phyloP scores from a whole-genome alignment of 2,888 invertebrate genomes.

The Cheilosia urbana region DNA sequence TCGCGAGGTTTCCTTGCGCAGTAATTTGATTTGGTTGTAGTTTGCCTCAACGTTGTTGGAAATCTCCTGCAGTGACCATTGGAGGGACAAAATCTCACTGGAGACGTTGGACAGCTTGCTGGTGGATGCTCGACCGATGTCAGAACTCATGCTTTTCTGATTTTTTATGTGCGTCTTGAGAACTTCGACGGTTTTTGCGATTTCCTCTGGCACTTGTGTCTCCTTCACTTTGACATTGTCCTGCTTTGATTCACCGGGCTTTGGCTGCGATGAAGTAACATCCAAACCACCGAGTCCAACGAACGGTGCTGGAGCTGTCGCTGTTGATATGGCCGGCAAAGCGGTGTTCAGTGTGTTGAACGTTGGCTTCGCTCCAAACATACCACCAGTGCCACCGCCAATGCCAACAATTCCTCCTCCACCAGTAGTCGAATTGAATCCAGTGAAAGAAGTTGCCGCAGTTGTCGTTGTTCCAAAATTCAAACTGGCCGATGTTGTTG shows the following conservation, averaged over 20 bases:
- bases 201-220: slow-evolving; percentile 89
- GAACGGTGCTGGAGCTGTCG: slow-evolving; percentile 79
- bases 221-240: slow-evolving; percentile 83
- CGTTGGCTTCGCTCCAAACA: slow-evolving; percentile 79
- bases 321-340: slow-evolving; percentile 72
- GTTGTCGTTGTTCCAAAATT: slow-evolving; percentile 81
- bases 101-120: slow-evolving; percentile 82
- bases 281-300: slow-evolving; percentile 83
- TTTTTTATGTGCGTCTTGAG: slow-evolving; percentile 94
- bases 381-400: slow-evolving; percentile 73
- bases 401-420: slow-evolving; percentile 54
- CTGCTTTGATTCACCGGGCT: slow-evolving; percentile 81
- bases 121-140: slow-evolving; percentile 89
- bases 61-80: slow-evolving; percentile 81
- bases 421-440: slow-evolving; percentile 45
- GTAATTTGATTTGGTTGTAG: slow-evolving; percentile 82
- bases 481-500: slow-evolving; percentile 80
- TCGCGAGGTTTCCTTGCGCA: slow-evolving; percentile 90
- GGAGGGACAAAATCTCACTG: slow-evolving; percentile 80
- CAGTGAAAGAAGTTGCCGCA: slow-evolving; percentile 78
- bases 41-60: slow-evolving; percentile 82
- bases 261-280: slow-evolving; percentile 82
- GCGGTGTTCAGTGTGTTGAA: slow-evolving; percentile 63
- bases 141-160: slow-evolving; percentile 92
- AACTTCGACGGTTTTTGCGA: slow-evolving; percentile 90